phyloP scores from a whole-genome alignment of 2,888 invertebrate species.

The Eupithecia inturbata region DNA sequence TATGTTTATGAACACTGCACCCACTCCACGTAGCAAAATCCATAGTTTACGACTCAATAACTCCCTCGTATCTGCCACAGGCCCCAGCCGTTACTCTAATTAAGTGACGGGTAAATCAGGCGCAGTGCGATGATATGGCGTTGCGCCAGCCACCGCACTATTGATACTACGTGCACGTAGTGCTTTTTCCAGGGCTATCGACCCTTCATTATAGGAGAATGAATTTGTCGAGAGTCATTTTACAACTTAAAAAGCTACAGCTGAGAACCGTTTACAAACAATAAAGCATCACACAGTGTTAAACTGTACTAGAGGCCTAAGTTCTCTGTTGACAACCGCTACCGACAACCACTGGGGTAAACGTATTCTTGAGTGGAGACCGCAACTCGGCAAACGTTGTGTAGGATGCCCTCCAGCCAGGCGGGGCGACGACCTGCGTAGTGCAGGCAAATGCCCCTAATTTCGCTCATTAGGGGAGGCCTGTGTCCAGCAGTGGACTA shows the following conservation, averaged over 20 bases:
- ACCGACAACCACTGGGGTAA: too few relatives aligned
- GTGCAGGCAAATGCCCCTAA: too few relatives aligned
- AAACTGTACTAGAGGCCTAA: neutral
- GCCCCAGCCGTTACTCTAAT: constrained; percentile 49
- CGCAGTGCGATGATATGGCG: constrained; percentile 59
- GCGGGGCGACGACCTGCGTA: too few relatives aligned
- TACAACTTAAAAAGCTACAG: neutral
- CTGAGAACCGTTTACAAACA: neutral
- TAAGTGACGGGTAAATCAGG: constrained; percentile 61
- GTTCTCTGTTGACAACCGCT: too few relatives aligned
- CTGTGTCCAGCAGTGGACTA: too few relatives aligned
- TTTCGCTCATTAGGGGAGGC: too few relatives aligned
- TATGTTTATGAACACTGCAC: constrained; percentile 6
- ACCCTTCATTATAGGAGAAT: neutral
- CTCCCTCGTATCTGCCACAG: constrained; percentile 15
- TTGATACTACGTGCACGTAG: constrained; percentile 61
- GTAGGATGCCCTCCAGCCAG: too few relatives aligned
- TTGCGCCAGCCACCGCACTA: constrained; percentile 65
- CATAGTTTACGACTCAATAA: constrained; percentile 18
- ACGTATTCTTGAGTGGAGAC: too few relatives aligned
- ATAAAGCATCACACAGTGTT: neutral
- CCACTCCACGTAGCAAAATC: constrained; percentile 7
- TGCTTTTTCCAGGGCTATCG: constrained; percentile 1
- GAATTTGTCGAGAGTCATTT: neutral
- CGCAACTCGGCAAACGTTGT: too few relatives aligned